Evolutionary conservation across 2,113 vertebrate genomes (phyloP), one percentile per base, ranked within the genome.

Genomic region (Pluvianellus socialis): DNA sequence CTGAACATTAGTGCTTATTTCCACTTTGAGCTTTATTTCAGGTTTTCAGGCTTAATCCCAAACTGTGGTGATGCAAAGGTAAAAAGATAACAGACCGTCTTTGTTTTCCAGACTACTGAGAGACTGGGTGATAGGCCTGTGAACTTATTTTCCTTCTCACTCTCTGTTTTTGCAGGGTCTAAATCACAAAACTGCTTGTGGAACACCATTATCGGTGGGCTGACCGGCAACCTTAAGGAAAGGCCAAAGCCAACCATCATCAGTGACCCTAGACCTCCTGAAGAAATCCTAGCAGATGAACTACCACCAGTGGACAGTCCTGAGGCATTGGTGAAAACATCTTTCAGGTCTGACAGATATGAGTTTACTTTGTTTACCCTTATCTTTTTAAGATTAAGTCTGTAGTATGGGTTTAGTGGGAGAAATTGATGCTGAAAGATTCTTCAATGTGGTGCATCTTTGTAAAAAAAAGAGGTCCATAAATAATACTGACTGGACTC

Each of bases 201-300:
- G 99, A 99, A 98, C 75, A 98, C 98, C 82, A 98, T 99, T 94
- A 99, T 99, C 0, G 97, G 98, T 13, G 99, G 98, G 28, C 98
- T 99, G 95, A 99, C 98, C 0, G 98, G 98, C 65, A 99, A 98
- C 90, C 97, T 98, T 89, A 98, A 98, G 82, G 98, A 98, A 90
- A 99, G 98, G 92, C 97, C 98, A 79, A 98, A 98, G 85, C 96
- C 97, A 0, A 98, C 96, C 12, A 98, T 98, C 56, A 83, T 98
- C 63, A 98, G 94, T 18, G 99, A 99, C 96, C 97, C 98, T 1
- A 98, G 99, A 19, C 98, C 98, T 71, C 98, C 98, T 19, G 99
- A 99, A 91, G 99, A 99, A 98, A 99, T 99, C 85, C 97, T 99
- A 96, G 99, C 99, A 1, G 99, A 99, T 53, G 99, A 99, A 30